Evolutionary conservation across 2,888 invertebrate genomes (phyloP), one percentile per base, ranked within the genome.

Genomic region (Nymphalis polychloros): DNA sequence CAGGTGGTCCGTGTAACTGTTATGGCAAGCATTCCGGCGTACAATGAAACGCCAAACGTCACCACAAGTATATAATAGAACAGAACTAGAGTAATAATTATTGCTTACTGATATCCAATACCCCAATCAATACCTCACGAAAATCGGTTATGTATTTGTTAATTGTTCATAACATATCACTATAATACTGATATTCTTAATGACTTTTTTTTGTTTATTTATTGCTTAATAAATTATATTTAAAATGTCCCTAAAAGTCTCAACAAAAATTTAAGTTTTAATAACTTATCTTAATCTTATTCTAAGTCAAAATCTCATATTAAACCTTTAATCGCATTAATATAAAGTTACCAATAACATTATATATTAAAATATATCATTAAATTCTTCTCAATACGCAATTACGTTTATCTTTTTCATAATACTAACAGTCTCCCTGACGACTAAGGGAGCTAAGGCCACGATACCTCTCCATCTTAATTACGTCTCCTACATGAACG

Each of bases 391-490:
- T 31, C 53, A 17, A 55, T 27, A 55, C 2, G 27, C 31, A 17
- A 55, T 41, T 13, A 55, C 17, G 16, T 41, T 31, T 41, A 41
- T 57, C 41, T 35, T 6, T 55, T 57, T 19, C 8, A 35, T 57
- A 57, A n/a, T n/a, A 57, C 53, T 53, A 52, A 53, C 55, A n/a
- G 20, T 20, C 35, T 52, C 50, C 50, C 19, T 59, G 64, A 67
- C 64, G 55, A 64, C 63, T 13, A 63, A 68, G 63, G 68, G 70
- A 68, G 64, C 68, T 63, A 70, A 76, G 78, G 75, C 79, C 79
- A 53, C 78, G 76, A 77, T 77, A 66, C 73, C 78, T 19, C 75
- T 78, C 77, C 74, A 68, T 81, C 85, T 84, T 86, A 87, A 87
- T 87, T 86, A 86, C 79, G 73, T 70, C 68, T 74, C 77, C 53